A percentile compares a stretch with the other conserved stretches of the same genome.
Evolutionary conservation across 1,140 invertebrate species (phyloP).

Genomic region (Ceratosolen fusciceps): DNA sequence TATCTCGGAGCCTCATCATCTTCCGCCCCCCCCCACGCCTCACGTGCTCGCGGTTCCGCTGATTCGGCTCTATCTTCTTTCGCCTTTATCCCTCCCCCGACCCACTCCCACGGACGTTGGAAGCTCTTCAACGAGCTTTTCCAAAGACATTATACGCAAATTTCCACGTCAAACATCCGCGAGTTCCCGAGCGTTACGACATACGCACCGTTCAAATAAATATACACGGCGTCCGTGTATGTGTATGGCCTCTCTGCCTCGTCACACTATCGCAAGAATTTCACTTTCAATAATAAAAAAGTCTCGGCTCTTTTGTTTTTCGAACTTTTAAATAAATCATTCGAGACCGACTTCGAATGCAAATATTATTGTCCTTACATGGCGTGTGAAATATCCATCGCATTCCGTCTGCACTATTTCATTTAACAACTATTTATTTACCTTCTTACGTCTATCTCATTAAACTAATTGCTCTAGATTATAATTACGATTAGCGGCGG

Average conservation of each 20-base stretch:
- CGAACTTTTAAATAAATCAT: background rate
- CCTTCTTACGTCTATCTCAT: background rate
- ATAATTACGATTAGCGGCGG: too few relatives aligned
- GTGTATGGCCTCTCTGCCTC: too few relatives aligned
- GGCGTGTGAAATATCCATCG: background rate
- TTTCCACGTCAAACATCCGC: too few relatives aligned
- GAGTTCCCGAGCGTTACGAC: too few relatives aligned
- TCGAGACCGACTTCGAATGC: background rate
- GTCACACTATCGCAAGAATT: background rate
- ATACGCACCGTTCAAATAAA: too few relatives aligned
- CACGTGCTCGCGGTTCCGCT: constrained; percentile 10
- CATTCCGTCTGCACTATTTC: background rate
- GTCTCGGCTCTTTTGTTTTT: background rate
- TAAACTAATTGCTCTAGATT: background rate
- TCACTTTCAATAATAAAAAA: background rate
- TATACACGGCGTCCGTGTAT: background rate
- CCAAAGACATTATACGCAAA: too few relatives aligned
- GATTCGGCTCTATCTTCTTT: background rate
- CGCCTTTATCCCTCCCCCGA: background rate
- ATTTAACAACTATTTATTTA: background rate
- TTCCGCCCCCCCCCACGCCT: background rate
- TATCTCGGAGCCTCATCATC: constrained; percentile 36
- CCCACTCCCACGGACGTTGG: background rate
- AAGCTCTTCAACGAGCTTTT: too few relatives aligned
- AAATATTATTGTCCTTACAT: background rate